Evolutionary conservation across 2,113 vertebrate species (phyloP).

Genomic region (Cairina moschata): DNA sequence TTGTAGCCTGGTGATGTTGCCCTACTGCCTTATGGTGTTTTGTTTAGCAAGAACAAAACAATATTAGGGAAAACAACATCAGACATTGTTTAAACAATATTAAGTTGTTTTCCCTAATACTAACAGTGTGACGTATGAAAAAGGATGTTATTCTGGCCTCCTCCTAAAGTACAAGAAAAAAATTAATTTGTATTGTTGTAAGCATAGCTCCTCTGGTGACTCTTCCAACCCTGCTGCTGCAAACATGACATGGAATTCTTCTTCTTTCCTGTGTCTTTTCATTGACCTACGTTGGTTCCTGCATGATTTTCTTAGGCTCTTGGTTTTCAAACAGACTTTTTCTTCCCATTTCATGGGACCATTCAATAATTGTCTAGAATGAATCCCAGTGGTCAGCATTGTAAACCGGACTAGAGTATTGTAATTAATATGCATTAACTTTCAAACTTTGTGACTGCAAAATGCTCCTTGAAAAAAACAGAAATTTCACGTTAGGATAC

Average conservation of each 20-base stretch:
- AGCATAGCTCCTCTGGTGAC: not conserved
- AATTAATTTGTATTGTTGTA: not conserved
- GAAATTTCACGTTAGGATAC: not conserved
- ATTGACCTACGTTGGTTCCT: not conserved
- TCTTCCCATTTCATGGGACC: not conserved
- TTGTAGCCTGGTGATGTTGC: accelerated
- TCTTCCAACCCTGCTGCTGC: not conserved
- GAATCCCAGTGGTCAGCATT: not conserved
- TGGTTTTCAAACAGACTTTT: not conserved
- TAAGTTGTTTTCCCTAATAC: not conserved
- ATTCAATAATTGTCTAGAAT: not conserved
- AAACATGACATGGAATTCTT: not conserved
- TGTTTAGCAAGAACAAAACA: not conserved
- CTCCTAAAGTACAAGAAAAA: not conserved
- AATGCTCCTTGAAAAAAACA: not conserved
- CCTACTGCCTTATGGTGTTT: not conserved
- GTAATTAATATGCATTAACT: not conserved
- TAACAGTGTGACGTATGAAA: not conserved
- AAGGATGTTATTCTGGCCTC: not conserved
- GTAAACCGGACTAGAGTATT: not conserved
- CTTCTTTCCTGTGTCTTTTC: not conserved
- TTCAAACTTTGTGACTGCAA: not conserved
- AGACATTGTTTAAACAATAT: not conserved
- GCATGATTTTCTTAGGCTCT: not conserved
- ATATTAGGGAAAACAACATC: not conserved